Conservation (phyloP, 2,113 vertebrate genomes). For the Madoqua kirkii region DNA sequence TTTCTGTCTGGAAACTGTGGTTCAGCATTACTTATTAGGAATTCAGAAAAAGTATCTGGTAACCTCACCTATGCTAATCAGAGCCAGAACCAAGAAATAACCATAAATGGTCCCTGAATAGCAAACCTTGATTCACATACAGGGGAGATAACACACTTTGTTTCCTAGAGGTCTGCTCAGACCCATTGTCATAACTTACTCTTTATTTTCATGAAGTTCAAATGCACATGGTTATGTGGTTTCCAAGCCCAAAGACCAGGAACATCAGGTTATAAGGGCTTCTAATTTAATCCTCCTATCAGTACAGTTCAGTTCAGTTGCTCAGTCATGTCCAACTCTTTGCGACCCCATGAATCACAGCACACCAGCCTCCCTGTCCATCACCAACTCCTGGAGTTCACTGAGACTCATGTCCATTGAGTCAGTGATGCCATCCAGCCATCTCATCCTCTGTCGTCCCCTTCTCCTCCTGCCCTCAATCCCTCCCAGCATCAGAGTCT, state of each 20-base stretch:
- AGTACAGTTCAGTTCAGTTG: neutral
- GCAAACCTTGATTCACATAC: neutral
- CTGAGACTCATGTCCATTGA: too few relatives aligned
- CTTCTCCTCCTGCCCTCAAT: too few relatives aligned
- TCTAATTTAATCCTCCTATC: neutral
- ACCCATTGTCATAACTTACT: neutral
- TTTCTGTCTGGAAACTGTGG: neutral
- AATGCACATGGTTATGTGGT: neutral
- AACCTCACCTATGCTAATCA: neutral
- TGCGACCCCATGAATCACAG: neutral
- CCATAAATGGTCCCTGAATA: neutral
- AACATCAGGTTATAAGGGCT: neutral
- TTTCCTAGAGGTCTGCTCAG: neutral
- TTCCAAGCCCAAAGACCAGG: neutral
- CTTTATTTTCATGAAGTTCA: neutral
- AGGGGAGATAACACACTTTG: neutral
- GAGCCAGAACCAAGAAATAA: neutral
- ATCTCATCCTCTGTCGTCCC: too few relatives aligned
- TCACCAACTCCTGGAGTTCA: too few relatives aligned
- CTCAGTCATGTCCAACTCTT: neutral
- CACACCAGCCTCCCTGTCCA: too few relatives aligned
- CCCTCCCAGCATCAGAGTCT: too few relatives aligned
- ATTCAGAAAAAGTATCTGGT: neutral
- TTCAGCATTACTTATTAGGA: neutral
- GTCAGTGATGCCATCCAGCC: too few relatives aligned